Conservation (phyloP, 2,113 vertebrate species). For the Heterochromis multidens region DNA sequence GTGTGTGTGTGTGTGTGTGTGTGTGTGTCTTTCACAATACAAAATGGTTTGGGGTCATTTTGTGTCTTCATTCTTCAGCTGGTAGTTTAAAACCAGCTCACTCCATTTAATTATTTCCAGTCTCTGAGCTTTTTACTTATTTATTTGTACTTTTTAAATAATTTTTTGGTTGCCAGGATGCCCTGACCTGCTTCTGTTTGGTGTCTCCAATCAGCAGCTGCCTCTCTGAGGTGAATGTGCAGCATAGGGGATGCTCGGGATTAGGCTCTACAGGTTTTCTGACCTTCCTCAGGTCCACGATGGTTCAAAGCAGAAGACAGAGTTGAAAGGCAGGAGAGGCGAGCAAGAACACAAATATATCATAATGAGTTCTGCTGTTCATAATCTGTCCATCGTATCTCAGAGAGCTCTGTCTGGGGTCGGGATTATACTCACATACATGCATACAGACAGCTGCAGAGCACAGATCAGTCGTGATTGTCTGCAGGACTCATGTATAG, state of each 20-base stretch:
- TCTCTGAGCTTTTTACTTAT: accelerated
- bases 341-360: background rate
- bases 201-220: background rate
- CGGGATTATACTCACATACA: background rate
- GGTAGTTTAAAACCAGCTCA: too few species aligned
- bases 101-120: background rate
- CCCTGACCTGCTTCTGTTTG: too few species aligned
- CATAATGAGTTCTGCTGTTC: background rate
- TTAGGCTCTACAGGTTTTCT: too few species aligned
- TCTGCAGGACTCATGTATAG: too few species aligned
- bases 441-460: background rate
- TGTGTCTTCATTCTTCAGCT: background rate
- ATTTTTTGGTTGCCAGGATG: background rate
- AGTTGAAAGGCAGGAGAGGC: background rate
- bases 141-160: background rate
- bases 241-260: too few species aligned
- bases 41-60: background rate
- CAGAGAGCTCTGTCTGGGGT: background rate
- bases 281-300: too few species aligned
- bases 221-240: background rate
- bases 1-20: background rate
- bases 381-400: background rate
- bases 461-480: too few species aligned
- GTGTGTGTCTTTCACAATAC: background rate
- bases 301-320: background rate